A percentile compares a stretch with the other conserved stretches of the same genome.
phyloP scores from a whole-genome alignment of 64 coral and sea anemone genomes.

The Cladopsammia gracilis region DNA sequence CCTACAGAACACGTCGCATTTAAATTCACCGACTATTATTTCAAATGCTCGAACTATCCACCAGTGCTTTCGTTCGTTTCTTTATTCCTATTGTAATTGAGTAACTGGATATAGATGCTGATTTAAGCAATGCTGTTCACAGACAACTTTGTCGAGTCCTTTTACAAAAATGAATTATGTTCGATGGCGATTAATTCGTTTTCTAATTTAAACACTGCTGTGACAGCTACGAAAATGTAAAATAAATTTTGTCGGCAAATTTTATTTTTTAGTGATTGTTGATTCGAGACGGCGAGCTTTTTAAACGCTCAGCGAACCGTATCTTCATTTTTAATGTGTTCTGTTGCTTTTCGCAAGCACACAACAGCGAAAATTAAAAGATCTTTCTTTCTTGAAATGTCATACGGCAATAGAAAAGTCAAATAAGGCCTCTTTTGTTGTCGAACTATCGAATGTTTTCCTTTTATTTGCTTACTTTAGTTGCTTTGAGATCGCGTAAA shows the following conservation, averaged over 20 bases:
- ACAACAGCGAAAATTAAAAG: slow-evolving; percentile 15
- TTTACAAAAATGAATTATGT: slow-evolving; percentile 47
- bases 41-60: neutral
- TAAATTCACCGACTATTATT: slow-evolving; percentile 21
- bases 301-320: neutral
- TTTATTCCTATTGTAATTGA: slow-evolving; percentile 57
- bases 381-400: slow-evolving; percentile 39
- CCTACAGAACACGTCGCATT: neutral
- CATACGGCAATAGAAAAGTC: slow-evolving; percentile 46
- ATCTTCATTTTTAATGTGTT: neutral
- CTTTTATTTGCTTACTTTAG: slow-evolving; percentile 14
- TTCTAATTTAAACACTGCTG: slow-evolving; percentile 64
- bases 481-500: neutral
- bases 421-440: slow-evolving; percentile 30
- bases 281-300: neutral
- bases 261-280: slow-evolving; percentile 38
- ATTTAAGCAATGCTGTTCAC: neutral
- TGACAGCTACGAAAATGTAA: slow-evolving; percentile 8
- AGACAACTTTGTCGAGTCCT: slow-evolving; percentile 24
- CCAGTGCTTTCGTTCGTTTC: neutral
- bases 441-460: neutral
- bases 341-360: slow-evolving; percentile 12
- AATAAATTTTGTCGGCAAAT: slow-evolving; percentile 42
- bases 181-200: slow-evolving; percentile 62
- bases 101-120: slow-evolving; percentile 31